Evolutionary conservation across 1,140 invertebrate species (phyloP), one percentile per base, ranked within the genome.

Genomic region (Caenorhabditis inopinata): DNA sequence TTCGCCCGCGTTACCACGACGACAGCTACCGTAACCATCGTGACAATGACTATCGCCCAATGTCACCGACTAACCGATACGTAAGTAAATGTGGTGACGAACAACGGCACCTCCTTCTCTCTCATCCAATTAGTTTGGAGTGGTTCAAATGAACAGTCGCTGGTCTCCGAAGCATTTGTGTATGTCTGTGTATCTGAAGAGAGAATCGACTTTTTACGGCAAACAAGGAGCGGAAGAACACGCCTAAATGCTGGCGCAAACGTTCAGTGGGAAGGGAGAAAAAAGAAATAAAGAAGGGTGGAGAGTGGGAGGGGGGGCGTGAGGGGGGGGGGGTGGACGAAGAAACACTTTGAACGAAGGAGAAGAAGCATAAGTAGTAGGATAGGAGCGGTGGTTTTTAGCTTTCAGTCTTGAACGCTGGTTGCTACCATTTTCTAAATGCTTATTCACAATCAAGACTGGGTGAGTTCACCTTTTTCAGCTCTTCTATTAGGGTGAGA

Each of bases 1-100:
- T 79, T 46, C 58, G 78, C n/a, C 78, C 78, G n/a, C 58, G 78
- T 38, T 75, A 68, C 29, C 78, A 79, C 38, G 78, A 79, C n/a
- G 78, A 79, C 32, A 79, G 62, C 27, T 79, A 79, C 45, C 78
- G 78, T 58, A 68, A 11, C 11, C 49, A 53, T 42, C 18, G 53
- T 12, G 76, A 78, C n/a, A 38, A 27, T 42, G 76, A 78, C 11
- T 51, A 78, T 38, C 32, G 76, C 25, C 76, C 76, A 14, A 62
- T 78, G 76, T 78, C 76, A n/a, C 76, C 76, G n/a, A 62, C 51
- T 1, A 46, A 35, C 38, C 45, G 73, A 23, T 47, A 75, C 23
- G 78, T 79, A 58, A 79, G 78, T 79, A 23, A 32, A 27, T 76
- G n/a, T 42, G 38, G 38, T 42, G n/a, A n/a, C 14, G 25, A 32